These are phyloP conservation scores for Scytalopus superciliaris DNA, from an alignment of 2,113 vertebrate genomes.

Conservation along the genomic window DNA sequence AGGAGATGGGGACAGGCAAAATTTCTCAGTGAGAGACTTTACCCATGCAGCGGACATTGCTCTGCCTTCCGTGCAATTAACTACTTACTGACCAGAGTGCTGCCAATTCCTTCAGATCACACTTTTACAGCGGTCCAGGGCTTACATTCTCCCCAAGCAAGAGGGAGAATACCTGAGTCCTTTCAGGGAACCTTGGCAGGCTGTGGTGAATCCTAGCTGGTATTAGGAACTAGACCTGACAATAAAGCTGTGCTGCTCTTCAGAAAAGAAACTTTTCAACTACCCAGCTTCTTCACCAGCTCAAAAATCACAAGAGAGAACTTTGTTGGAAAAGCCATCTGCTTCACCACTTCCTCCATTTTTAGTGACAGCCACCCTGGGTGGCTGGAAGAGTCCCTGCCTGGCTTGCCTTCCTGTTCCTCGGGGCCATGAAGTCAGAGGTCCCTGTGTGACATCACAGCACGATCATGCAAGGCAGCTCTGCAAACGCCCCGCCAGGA, in stretches of 20 bases:
- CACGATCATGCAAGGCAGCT: rapidly evolving
- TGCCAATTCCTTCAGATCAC: background rate
- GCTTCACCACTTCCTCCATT: background rate
- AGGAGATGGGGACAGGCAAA: background rate
- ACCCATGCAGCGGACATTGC: background rate
- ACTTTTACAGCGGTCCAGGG: background rate
- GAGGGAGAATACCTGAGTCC: background rate
- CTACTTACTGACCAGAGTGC: background rate
- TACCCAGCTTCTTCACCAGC: background rate
- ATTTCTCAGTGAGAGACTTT: background rate
- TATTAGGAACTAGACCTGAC: background rate
- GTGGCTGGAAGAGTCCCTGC: background rate
- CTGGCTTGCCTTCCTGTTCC: background rate
- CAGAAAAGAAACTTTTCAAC: background rate
- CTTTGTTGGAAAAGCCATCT: background rate
- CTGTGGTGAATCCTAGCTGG: background rate
- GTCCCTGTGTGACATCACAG: background rate
- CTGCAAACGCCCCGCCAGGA: background rate
- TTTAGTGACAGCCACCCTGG: background rate
- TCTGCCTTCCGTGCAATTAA: background rate
- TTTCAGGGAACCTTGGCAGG: background rate
- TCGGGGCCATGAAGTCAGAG: background rate
- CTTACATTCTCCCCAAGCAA: background rate
- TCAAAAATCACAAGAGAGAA: background rate
- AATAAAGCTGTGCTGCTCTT: background rate